phyloP scores from a whole-genome alignment of 2,113 vertebrate genomes.

The Vulpes ferrilata region DNA sequence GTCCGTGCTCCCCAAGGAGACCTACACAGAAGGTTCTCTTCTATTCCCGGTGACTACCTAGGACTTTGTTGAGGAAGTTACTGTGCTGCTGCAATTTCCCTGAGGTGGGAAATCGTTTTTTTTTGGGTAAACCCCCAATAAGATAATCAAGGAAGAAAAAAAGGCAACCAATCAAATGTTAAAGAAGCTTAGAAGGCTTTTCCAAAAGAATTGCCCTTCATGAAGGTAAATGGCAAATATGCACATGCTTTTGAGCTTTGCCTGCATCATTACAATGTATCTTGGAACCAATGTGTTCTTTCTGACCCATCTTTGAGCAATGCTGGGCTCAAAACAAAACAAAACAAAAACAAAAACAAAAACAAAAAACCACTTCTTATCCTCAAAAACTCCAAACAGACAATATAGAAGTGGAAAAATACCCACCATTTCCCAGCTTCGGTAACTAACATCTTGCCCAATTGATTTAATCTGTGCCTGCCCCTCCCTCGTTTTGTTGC shows the following conservation, averaged over 20 bases:
- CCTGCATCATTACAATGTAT: background rate
- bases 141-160: background rate
- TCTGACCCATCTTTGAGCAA: background rate
- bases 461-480: background rate
- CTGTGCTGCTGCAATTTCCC: background rate
- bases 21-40: background rate
- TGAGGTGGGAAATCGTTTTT: background rate
- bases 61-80: background rate
- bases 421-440: background rate
- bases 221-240: background rate
- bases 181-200: background rate
- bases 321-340: background rate
- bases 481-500: background rate
- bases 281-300: background rate
- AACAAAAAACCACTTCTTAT: background rate
- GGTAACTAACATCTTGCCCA: background rate
- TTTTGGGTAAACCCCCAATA: background rate
- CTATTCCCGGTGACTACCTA: background rate
- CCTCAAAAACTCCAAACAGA: slow-evolving; percentile 13
- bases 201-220: background rate
- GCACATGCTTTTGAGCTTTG: background rate
- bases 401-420: background rate
- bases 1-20: background rate
- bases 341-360: no score
- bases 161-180: background rate